phyloP scores from a whole-genome alignment of 2,888 invertebrate genomes.

The Oscheius sp. region DNA sequence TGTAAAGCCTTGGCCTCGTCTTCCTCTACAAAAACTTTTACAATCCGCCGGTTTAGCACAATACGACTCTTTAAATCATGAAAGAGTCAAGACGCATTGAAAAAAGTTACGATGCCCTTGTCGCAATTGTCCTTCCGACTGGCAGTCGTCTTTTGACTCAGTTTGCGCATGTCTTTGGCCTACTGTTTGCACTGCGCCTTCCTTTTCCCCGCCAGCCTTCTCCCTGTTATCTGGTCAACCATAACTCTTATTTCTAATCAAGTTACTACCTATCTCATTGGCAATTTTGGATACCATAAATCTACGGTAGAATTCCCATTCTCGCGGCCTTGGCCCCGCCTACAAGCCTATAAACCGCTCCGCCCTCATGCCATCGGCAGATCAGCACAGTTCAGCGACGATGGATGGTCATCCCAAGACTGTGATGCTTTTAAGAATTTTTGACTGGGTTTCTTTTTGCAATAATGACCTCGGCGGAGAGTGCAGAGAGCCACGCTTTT shows the following conservation, averaged over 20 bases:
- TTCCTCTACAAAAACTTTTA: background rate
- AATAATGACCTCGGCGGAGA: background rate
- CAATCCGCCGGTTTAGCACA: background rate
- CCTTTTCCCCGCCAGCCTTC: conserved; percentile 23
- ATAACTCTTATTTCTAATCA: background rate
- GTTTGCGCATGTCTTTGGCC: conserved; percentile 30
- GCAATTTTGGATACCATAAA: conserved; percentile 22
- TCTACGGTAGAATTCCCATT: conserved; percentile 9
- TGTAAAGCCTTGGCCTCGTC: background rate
- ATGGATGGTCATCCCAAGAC: background rate
- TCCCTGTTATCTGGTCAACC: conserved; percentile 14
- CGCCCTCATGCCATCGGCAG: conserved; percentile 21
- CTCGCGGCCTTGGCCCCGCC: conserved; percentile 25
- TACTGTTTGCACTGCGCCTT: conserved; percentile 24
- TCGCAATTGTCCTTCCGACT: conserved; percentile 11
- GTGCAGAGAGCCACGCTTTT: conserved; percentile 16
- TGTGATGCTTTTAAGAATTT: background rate
- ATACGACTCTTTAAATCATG: background rate
- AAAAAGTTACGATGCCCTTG: conserved; percentile 7
- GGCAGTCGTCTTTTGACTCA: conserved; percentile 27
- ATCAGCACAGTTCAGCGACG: conserved; percentile 4
- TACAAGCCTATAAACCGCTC: background rate
- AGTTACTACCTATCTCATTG: background rate
- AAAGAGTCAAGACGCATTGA: background rate
- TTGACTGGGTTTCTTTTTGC: background rate